These are phyloP conservation scores for Bradypodion pumilum DNA, from an alignment of 2,797 vertebrate species.

Conservation along the genomic window DNA sequence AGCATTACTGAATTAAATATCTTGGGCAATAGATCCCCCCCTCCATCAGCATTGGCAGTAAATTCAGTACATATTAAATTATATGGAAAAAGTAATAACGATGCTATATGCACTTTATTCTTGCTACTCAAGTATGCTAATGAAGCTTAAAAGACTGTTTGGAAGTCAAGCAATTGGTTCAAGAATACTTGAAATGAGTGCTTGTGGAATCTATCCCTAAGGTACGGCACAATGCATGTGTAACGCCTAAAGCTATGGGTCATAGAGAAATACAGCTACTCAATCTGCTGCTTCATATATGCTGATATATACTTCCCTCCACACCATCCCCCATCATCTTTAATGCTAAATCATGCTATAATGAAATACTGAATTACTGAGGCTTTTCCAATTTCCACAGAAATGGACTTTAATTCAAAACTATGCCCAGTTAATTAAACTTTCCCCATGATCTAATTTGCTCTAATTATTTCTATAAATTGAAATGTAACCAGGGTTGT, in stretches of 20 bases:
- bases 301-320: slow-evolving; percentile 34
- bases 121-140: slow-evolving; percentile 31
- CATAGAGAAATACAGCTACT: background rate
- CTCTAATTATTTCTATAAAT: slow-evolving; percentile 81
- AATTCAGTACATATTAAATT: slow-evolving; percentile 64
- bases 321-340: slow-evolving; percentile 31
- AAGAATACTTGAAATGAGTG: slow-evolving; percentile 35
- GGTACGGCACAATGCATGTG: background rate
- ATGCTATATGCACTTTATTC: slow-evolving; percentile 38
- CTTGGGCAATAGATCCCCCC: slow-evolving; percentile 37
- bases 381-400: slow-evolving; percentile 76
- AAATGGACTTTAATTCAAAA: slow-evolving; percentile 80
- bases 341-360: slow-evolving; percentile 65
- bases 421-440: slow-evolving; percentile 78
- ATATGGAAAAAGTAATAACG: slow-evolving; percentile 41
- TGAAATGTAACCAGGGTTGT: slow-evolving; percentile 75
- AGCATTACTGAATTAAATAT: slow-evolving; percentile 51
- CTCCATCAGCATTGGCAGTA: slow-evolving; percentile 37
- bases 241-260: slow-evolving; percentile 24
- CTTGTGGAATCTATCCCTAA: slow-evolving; percentile 26
- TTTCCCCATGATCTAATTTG: slow-evolving; percentile 75
- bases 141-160: slow-evolving; percentile 37
- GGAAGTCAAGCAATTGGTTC: slow-evolving; percentile 27
- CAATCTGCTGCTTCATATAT: slow-evolving; percentile 8
- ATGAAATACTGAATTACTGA: slow-evolving; percentile 67